Evolutionary conservation across 2,797 vertebrate species (phyloP), one percentile per base, ranked within the genome.

Genomic region (Alauda arvensis): DNA sequence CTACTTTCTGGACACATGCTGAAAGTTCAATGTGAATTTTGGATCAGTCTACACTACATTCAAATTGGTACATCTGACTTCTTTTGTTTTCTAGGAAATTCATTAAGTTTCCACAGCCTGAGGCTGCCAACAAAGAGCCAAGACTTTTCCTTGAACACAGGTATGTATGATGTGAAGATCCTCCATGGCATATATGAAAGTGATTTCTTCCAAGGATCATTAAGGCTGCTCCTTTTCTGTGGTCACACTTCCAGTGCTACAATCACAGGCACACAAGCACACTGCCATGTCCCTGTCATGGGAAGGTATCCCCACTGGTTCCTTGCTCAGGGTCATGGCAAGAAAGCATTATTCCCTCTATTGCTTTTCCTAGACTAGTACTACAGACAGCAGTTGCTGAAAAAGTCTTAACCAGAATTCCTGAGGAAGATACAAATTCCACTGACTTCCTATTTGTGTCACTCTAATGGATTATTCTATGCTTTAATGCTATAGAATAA

Each of bases 91-190:
- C 48, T 62, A 37, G 33, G 59, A 69, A 89, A 78, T 83, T 90
- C 40, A 72, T 78, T 71, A 72, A 59, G 49, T 89, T 81, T 77
- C 81, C 49, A 53, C 42, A 70, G 67, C 60, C 70, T 10, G 24
- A 63, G 56, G 75, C 60, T 78, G 34, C 28, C 46, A 80, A 62
- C 21, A 25, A 26, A 67, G 10, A 76, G 33, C 40, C 43, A 63
- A 71, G 46, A 42, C 14, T 78, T 79, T 46, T 28, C 70, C 48
- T 49, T 76, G 63, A 91, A 53, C 39, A 40, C 1, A 1, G 1
- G 18, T n/a, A 60, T 17, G 9, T 43, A 8, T 78, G 71, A 68
- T 26, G 26, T 52, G 79, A 69, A 90, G 37, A 21, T 31, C 45
- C 10, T 25, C 34, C 6, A 3, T 12, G 76, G 24, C 43, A 8